These are phyloP conservation scores for Drosophila neutralis DNA, from an alignment of 2,888 invertebrate genomes.

Conservation along the genomic window DNA sequence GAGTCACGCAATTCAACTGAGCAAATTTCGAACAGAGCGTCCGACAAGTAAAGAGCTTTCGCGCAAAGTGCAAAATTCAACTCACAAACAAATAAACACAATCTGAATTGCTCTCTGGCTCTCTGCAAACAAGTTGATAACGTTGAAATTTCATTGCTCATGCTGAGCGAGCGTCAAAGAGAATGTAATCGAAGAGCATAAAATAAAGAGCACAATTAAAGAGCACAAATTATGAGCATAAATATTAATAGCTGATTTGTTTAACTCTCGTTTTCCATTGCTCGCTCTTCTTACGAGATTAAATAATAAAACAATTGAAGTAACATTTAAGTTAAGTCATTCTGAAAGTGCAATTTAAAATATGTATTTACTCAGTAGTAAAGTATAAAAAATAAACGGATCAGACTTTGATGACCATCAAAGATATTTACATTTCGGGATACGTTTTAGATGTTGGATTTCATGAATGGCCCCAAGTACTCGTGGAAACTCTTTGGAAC, in stretches of 20 bases:
- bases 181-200: background rate
- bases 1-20: constrained; percentile 46
- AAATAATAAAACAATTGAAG: background rate
- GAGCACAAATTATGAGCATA: too few relatives aligned
- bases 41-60: constrained; percentile 36
- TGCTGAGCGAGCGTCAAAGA: constrained; percentile 4
- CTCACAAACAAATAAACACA: background rate
- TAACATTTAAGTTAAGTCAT: background rate
- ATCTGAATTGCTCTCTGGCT: background rate
- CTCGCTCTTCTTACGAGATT: background rate
- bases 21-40: constrained; percentile 4
- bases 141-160: constrained; percentile 7
- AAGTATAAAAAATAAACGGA: background rate
- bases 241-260: background rate
- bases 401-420: background rate
- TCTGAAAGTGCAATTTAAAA: background rate
- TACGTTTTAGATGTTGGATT: constrained; percentile 85
- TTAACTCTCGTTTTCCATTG: background rate
- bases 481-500: constrained; percentile 89
- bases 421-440: constrained; percentile 1
- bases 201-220: constrained; percentile 18
- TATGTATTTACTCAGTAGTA: background rate
- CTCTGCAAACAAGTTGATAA: background rate
- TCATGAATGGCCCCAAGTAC: constrained; percentile 89
- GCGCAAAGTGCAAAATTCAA: constrained; percentile 56